Base-by-base conservation (phyloP, 2,113 vertebrate genomes). In the Nannobrachium achirus region DNA sequence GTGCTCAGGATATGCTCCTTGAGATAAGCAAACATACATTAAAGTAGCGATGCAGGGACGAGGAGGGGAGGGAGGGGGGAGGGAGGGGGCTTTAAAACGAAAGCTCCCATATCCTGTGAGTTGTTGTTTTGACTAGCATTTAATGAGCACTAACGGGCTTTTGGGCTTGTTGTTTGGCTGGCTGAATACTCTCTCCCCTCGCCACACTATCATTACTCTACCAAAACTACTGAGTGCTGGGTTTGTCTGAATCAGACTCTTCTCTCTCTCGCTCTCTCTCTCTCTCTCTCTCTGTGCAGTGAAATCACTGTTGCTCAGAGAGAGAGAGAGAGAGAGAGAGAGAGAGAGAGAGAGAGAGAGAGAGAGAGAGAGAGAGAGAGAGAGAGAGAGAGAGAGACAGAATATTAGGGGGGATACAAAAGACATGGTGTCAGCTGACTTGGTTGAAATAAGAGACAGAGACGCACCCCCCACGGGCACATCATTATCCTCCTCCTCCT, bases 1-100 rank as follows among this genome's bases (percentile, higher is more conserved):
- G 46, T n/a, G 15, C 48, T 64, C 49, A 69, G 41, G 71, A 48
- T 62, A 38, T 51, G 60, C 19, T 50, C 45, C 45, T 41, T 42
- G 38, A 45, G 63, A 84, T 71, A 75, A 64, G 69, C 42, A 76
- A 63, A 78, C 38, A 61, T 60, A 63, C 25, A 68, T 66, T 61
- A 10, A 70, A 73, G 66, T 14, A 63, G 65, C 53, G 67, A 69
- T 59, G 14, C 40, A 20, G n/a, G 40, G 57, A 74, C 50, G 39
- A 10, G 8, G 10, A 41, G 25, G 1, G 25, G 25, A 5, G 25
- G 3, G 25, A 5, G 25, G 25, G 25, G 25, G 0, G 25, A 4
- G 6, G 1, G 25, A 5, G 25, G 25, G 25, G 25, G 25, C 4
- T 1, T n/a, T n/a, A 71, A 75, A 50, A 25, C 15, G 10, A 45